Percentiles rank a stretch among this genome's conserved stretches.
Conservation (phyloP, 1,140 invertebrate genomes). For the Oncopeltus fasciatus region DNA sequence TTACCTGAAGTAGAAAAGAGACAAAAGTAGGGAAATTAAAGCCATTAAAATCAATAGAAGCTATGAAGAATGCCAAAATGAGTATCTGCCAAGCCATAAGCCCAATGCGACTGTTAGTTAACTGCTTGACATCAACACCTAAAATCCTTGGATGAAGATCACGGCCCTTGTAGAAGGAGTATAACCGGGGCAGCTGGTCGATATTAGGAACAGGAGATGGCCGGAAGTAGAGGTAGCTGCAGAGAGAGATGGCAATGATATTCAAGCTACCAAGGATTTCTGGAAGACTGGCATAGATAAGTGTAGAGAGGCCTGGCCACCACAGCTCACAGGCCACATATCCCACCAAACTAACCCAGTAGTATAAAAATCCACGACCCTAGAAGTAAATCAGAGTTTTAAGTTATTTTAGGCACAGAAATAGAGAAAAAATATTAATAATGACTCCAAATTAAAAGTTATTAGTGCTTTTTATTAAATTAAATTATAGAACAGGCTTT, state of each 20-base stretch:
- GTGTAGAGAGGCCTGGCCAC: slow-evolving; percentile 24
- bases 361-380: slow-evolving; percentile 41
- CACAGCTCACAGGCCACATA: slow-evolving; percentile 27
- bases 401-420: no score
- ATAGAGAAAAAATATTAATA: not conserved
- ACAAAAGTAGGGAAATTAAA: slow-evolving; percentile 34
- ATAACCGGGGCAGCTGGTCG: slow-evolving; percentile 29
- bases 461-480: no score
- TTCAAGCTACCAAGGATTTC: slow-evolving; percentile 37
- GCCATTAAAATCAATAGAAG: slow-evolving; percentile 28
- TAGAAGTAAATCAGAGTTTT: no score
- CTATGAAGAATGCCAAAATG: slow-evolving; percentile 30
- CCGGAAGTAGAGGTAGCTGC: slow-evolving; percentile 32
- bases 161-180: slow-evolving; percentile 43
- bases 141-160: slow-evolving; percentile 39
- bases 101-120: slow-evolving; percentile 38
- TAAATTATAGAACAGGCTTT: no score
- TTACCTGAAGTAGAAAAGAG: slow-evolving; percentile 26
- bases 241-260: slow-evolving; percentile 36
- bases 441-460: not conserved
- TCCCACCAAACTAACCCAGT: slow-evolving; percentile 30
- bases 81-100: slow-evolving; percentile 43
- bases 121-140: slow-evolving; percentile 36
- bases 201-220: slow-evolving; percentile 29
- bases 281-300: slow-evolving; percentile 35